A percentile compares a stretch with the other conserved stretches of the same genome.
These are phyloP conservation scores for Chionomys nivalis DNA, from an alignment of 2,113 vertebrate species.

Conservation along the genomic window DNA sequence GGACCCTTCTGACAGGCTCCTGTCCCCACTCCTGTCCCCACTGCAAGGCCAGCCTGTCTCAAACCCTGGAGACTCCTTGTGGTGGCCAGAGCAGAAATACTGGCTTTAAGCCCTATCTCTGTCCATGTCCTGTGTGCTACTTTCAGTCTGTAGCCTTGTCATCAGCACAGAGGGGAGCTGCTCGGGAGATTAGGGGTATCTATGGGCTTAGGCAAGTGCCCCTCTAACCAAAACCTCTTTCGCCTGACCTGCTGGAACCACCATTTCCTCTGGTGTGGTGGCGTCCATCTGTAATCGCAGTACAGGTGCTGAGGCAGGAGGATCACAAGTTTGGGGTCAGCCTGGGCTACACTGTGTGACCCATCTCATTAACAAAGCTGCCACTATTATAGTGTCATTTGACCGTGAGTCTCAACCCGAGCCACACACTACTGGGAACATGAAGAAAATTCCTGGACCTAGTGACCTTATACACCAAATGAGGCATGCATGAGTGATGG, in stretches of 20 bases:
- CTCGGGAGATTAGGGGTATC: not conserved
- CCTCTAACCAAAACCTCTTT: not conserved
- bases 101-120: not conserved
- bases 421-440: not conserved
- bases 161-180: not conserved
- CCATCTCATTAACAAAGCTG: not conserved
- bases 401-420: not conserved
- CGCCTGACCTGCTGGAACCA: not conserved
- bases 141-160: not conserved
- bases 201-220: not conserved
- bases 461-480: not conserved
- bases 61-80: accelerated
- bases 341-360: not conserved
- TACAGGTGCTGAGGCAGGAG: not conserved
- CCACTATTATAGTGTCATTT: not conserved
- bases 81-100: not conserved
- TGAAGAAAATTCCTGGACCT: not conserved
- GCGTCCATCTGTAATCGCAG: not conserved
- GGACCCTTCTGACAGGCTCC: not conserved
- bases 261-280: not conserved
- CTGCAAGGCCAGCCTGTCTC: not conserved
- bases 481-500: not conserved
- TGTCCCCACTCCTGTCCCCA: not conserved
- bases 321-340: not conserved
- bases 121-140: not conserved